Conservation (phyloP, 2,888 invertebrate genomes). For the Chrysodeixis includens region DNA sequence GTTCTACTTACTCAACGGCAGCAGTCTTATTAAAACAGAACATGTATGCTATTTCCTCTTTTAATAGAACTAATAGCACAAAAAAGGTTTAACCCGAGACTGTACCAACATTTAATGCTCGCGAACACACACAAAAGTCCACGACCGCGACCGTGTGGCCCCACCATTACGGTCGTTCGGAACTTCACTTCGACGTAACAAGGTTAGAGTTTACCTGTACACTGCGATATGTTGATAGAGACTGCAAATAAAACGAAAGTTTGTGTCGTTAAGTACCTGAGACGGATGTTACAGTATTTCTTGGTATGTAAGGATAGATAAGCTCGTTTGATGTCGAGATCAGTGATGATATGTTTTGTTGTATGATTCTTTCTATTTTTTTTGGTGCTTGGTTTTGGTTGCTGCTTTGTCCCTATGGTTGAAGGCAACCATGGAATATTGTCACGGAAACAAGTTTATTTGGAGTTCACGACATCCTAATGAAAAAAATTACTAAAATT, state of each 20-base stretch:
- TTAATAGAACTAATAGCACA: too few relatives aligned
- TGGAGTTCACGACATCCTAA: too few relatives aligned
- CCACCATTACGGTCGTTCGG: conserved; percentile 18
- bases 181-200: conserved; percentile 44
- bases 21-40: too few relatives aligned
- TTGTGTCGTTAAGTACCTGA: conserved; percentile 40
- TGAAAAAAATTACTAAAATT: too few relatives aligned
- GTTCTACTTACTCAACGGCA: too few relatives aligned
- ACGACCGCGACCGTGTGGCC: background rate
- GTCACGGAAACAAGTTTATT: too few relatives aligned
- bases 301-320: conserved; percentile 23
- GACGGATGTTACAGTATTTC: conserved; percentile 22
- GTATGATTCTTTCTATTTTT: background rate
- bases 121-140: background rate
- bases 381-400: background rate
- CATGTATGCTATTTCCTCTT: too few relatives aligned
- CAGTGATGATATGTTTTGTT: background rate
- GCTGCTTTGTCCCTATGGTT: background rate
- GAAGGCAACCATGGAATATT: background rate
- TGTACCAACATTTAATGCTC: background rate
- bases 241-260: conserved; percentile 56
- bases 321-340: background rate
- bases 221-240: conserved; percentile 52
- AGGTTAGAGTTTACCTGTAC: conserved; percentile 36
- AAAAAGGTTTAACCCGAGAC: background rate